Conservation (phyloP, 2,888 invertebrate species). For the Cinara cedri region DNA sequence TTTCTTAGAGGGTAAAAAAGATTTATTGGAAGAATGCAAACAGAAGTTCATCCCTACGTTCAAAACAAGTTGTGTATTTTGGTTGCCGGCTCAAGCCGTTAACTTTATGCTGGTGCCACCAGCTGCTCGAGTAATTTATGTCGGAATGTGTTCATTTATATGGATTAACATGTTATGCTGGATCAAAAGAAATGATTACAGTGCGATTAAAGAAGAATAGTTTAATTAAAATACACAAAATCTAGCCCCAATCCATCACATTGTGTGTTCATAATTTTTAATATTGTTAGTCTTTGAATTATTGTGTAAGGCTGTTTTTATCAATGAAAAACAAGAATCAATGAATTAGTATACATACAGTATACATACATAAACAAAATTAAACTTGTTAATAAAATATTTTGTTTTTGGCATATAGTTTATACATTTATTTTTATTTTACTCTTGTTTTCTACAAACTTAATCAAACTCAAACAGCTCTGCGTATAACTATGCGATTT, state of each 20-base stretch:
- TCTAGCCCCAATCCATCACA: background rate
- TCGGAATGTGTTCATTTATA: constrained; percentile 77
- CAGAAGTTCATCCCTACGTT: constrained; percentile 76
- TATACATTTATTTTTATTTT: constrained; percentile 65
- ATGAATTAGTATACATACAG: background rate
- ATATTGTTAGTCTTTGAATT: constrained; percentile 1
- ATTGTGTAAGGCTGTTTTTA: constrained; percentile 22
- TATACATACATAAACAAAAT: too few species aligned
- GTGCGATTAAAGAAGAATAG: constrained; percentile 22
- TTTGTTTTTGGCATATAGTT: background rate
- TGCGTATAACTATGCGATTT: constrained; percentile 21
- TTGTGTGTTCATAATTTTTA: background rate
- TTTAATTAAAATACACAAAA: background rate
- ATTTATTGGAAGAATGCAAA: constrained; percentile 74
- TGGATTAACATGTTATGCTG: constrained; percentile 88
- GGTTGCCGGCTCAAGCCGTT: constrained; percentile 80
- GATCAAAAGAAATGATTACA: constrained; percentile 69
- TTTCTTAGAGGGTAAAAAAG: constrained; percentile 73
- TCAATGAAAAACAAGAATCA: background rate
- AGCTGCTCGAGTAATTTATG: constrained; percentile 76
- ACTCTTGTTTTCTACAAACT: constrained; percentile 30
- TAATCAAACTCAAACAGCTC: constrained; percentile 40
- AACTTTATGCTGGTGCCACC: constrained; percentile 79
- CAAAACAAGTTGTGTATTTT: constrained; percentile 78
- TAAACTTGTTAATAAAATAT: too few species aligned